A percentile compares a stretch with the other conserved stretches of the same genome.
These are phyloP conservation scores for Elgaria multicarinata DNA, from an alignment of 2,113 vertebrate genomes.

Conservation along the genomic window DNA sequence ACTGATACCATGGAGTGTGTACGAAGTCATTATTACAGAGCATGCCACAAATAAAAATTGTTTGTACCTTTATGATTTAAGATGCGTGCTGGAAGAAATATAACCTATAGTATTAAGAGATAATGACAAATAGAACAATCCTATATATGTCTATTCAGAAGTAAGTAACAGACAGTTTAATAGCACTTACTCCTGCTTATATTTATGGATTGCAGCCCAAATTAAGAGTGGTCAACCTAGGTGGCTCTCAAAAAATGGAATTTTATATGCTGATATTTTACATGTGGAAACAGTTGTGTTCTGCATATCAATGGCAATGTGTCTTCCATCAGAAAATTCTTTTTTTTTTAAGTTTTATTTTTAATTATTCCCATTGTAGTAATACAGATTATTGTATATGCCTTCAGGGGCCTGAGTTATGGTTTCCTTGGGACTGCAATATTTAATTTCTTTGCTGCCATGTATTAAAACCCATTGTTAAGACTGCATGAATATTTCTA, in stretches of 20 bases:
- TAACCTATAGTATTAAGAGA: neutral
- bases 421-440: conserved; percentile 15
- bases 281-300: conserved; percentile 6
- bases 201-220: fast-evolving
- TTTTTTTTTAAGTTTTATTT: neutral
- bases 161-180: neutral
- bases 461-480: conserved; percentile 11
- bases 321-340: conserved; percentile 12
- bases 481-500: conserved; percentile 12
- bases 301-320: neutral
- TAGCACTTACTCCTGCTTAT: neutral
- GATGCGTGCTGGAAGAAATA: neutral
- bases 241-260: neutral
- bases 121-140: conserved; percentile 1
- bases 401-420: neutral
- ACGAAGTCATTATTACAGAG: neutral
- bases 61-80: neutral
- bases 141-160: neutral
- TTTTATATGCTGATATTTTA: fast-evolving
- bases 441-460: conserved; percentile 38
- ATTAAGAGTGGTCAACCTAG: neutral
- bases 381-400: neutral
- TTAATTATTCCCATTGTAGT: conserved; percentile 3
- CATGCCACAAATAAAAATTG: neutral
- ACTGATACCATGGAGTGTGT: neutral